Evolutionary conservation across 1,140 invertebrate genomes (phyloP).

Genomic region (Phenacoccus solenopsis): DNA sequence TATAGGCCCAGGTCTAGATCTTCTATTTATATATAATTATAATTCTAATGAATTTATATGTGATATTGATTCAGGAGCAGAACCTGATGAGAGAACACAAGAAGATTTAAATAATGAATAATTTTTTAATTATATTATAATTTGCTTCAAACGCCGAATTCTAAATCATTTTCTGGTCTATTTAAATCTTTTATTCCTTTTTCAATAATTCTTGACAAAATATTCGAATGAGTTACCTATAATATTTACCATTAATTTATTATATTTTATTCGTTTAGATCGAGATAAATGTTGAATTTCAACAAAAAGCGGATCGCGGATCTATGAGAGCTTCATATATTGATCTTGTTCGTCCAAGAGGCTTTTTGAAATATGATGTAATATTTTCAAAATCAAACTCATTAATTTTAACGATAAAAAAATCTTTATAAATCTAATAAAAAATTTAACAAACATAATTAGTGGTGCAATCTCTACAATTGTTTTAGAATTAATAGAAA

Average conservation of each 20-base stretch:
- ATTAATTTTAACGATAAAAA: background rate
- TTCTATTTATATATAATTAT: no score
- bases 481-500: background rate
- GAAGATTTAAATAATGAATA: background rate
- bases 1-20: no score
- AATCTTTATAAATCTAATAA: background rate
- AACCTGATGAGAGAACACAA: no score
- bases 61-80: background rate
- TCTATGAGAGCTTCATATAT: slow-evolving; percentile 1
- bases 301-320: background rate
- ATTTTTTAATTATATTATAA: background rate
- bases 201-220: no score
- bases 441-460: background rate
- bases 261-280: background rate
- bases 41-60: background rate
- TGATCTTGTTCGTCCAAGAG: no score
- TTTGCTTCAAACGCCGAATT: background rate
- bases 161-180: background rate
- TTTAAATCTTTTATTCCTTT: no score
- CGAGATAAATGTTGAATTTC: background rate
- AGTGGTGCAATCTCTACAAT: background rate
- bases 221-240: background rate
- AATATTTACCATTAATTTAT: no score
- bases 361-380: slow-evolving; percentile 7
- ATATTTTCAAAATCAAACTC: slow-evolving; percentile 11